Percentiles rank a stretch among this genome's conserved stretches.
phyloP scores from a whole-genome alignment of 2,113 vertebrate genomes.

The Callospermophilus lateralis region DNA sequence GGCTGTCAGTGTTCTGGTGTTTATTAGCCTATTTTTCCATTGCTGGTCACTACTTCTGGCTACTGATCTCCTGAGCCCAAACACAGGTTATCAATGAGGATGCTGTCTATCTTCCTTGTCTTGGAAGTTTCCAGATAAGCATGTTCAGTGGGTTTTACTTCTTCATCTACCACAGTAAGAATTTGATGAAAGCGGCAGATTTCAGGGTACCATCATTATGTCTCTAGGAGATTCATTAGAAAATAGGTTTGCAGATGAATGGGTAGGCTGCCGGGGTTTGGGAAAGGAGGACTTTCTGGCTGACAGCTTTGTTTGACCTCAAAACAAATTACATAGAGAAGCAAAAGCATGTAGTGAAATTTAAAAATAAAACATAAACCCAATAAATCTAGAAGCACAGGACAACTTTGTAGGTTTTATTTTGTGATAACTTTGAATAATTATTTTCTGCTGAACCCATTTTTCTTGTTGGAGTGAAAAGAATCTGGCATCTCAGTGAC shows the following conservation, averaged over 20 bases:
- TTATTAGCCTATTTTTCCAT: not conserved
- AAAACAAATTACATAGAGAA: not conserved
- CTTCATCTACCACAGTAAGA: not conserved
- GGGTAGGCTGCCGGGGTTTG: not conserved
- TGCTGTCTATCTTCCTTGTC: not conserved
- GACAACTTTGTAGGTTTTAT: not conserved
- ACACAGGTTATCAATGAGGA: not conserved
- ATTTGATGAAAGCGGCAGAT: not conserved
- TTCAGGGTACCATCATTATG: not conserved
- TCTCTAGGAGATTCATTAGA: not conserved
- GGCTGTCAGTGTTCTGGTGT: not conserved
- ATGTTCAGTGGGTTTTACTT: conserved; percentile 24
- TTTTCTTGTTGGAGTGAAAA: conserved; percentile 32
- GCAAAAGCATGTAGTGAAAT: not conserved
- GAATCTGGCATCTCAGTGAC: conserved; percentile 10
- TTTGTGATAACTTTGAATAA: not conserved
- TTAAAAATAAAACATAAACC: not conserved
- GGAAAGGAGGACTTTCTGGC: not conserved
- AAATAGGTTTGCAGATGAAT: not conserved
- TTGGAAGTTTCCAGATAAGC: conserved; percentile 27
- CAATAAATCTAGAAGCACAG: not conserved
- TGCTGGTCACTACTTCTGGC: not conserved
- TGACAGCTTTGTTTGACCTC: not conserved
- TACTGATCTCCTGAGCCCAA: not conserved
- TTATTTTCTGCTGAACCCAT: not conserved